Conservation (phyloP, 2,888 invertebrate species). For the Drosophila conformis region DNA sequence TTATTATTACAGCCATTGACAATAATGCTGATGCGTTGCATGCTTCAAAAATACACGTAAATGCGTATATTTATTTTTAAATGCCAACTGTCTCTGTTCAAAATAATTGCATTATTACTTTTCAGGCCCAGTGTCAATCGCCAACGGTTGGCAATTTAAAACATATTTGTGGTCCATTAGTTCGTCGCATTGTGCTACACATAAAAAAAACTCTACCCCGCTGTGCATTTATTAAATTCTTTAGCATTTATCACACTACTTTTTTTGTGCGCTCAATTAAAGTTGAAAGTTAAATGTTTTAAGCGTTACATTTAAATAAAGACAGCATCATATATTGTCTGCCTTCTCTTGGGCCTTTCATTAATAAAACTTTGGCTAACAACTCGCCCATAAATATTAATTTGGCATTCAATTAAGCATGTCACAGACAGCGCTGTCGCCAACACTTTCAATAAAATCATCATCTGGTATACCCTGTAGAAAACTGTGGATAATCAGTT, state of each 20-base stretch:
- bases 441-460: background rate
- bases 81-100: conserved; percentile 44
- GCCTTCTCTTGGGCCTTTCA: conserved; percentile 39
- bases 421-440: conserved; percentile 7
- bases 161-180: conserved; percentile 65
- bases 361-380: conserved; percentile 60
- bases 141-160: conserved; percentile 38
- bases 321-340: conserved; percentile 6
- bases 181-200: conserved; percentile 35
- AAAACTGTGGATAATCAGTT: background rate
- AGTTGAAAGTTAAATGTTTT: conserved; percentile 19
- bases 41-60: conserved; percentile 9
- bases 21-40: conserved; percentile 30
- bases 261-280: conserved; percentile 22
- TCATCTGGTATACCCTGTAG: conserved; percentile 22
- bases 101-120: conserved; percentile 67
- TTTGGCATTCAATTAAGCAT: conserved; percentile 65
- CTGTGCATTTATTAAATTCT: conserved; percentile 35
- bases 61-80: conserved; percentile 28
- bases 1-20: conserved; percentile 50
- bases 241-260: conserved; percentile 6
- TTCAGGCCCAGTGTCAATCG: conserved; percentile 35
- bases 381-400: conserved; percentile 68
- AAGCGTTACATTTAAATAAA: conserved; percentile 14
- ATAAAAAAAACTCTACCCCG: conserved; percentile 22